Base-by-base conservation (phyloP, 2,797 vertebrate species). In the Champsocephalus esox region DNA sequence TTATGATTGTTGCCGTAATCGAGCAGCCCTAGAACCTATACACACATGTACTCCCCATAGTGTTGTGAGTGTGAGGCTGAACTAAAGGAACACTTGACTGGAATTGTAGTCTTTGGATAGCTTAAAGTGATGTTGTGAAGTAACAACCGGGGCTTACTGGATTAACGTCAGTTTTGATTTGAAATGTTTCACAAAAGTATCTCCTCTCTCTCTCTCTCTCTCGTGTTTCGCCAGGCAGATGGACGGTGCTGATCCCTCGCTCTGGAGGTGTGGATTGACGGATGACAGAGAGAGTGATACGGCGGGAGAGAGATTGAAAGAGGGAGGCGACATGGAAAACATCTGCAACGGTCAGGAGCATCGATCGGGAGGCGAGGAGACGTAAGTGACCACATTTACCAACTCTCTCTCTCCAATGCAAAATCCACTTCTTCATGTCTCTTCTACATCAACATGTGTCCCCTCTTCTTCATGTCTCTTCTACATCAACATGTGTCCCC, bases 261-360 rank as follows among this genome's bases (percentile, higher is more conserved):
- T 86, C 78, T 1, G 46, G 76, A 85, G 77, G 86, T 80, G 80
- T 83, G 83, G 83, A 87, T 79, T 87, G 89, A 88, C 87, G 80
- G 80, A 81, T 82, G 86, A 91, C 69, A 21, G 52, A 73, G 69
- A 55, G 75, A 70, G 69, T 77, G 58, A 78, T 55, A 46, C 70
- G 13, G 56, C 17, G 1, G 49, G 64, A 61, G 73, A 63, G 50
- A 41, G 44, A 69, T 57, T 55, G 24, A 80, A 46, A 46, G 50
- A 51, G 56, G 54, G 75, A 28, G 54, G 41, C 0, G n/a, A 14
- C 56, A 2, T 64, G n/a, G 66, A 49, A 79, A 73, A 61, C 51
- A 46, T 50, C 28, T 1, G 51, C 80, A 68, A 79, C 82, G 80
- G 79, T 83, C 83, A 50, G 65, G 41, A 46, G 0, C 70, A 72